Evolutionary conservation across 2,888 invertebrate species (phyloP), one percentile per base, ranked within the genome.

Genomic region (Julus scanicus): DNA sequence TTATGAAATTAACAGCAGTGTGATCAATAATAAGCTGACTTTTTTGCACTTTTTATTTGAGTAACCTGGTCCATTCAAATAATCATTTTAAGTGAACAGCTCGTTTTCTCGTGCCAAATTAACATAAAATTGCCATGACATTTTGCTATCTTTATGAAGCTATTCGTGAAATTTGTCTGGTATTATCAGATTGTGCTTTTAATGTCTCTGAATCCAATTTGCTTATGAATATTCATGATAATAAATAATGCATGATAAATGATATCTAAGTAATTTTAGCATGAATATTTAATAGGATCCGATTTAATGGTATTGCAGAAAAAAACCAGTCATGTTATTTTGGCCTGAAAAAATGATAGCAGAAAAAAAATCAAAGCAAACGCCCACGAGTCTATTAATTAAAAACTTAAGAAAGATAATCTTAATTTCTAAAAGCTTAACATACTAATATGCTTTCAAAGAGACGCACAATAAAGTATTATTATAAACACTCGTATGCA

Each of bases 181-280:
- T 84, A 84, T 84, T 84, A 84, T 84, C 84, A 84, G 39, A 84
- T 84, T 84, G 84, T 84, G 84, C 84, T 84, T 84, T 84, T 84
- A 84, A 84, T 84, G 44, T 84, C 44, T 40, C 84, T 44, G 84
- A 84, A 40, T 84, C 44, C 84, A 40, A 84, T 84, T 84, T 84
- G 39, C 84, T 44, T 84, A 44, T 84, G 84, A 84, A 39, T 84
- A 84, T 84, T 84, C 84, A 84, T 44, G 84, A 84, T 84, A 39
- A 40, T 40, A 84, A 84, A 39, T 84, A 84, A 40, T 84, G 84
- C 84, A 84, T 84, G 84, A 39, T 40, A 84, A 39, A 84, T 84
- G 84, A 84, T 84, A 84, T 84, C 44, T 44, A 15, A 84, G 17
- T 63, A 63, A 13, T 84, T 84, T 40, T 15, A 84, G 84, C 84